These are phyloP conservation scores for Coptodon bakossiorum DNA, from an alignment of 2,113 vertebrate genomes.

Conservation along the genomic window DNA sequence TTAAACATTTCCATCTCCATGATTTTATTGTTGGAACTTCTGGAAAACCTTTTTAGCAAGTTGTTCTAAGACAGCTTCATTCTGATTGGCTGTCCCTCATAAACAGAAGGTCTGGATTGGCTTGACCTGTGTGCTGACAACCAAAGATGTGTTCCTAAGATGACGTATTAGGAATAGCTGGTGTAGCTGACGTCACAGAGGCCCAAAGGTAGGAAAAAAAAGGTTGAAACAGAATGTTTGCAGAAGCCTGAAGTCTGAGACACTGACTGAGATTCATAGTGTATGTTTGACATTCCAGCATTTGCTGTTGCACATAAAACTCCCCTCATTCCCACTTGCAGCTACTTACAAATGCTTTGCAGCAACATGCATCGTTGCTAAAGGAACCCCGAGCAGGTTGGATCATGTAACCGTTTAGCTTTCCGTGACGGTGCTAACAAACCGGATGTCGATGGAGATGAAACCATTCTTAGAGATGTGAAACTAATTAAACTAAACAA, in stretches of 20 bases:
- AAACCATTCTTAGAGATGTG: background rate
- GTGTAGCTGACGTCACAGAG: background rate
- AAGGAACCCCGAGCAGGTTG: background rate
- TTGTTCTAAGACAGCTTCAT: background rate
- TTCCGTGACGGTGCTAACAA: background rate
- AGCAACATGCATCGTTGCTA: background rate
- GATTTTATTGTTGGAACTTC: background rate
- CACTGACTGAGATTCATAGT: background rate
- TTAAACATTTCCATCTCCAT: background rate
- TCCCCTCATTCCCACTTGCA: background rate
- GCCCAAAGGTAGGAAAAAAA: background rate
- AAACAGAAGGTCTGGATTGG: background rate
- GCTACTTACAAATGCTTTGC: background rate
- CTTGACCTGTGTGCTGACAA: background rate
- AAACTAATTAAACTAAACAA: background rate
- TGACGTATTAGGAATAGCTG: background rate
- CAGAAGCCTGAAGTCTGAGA: background rate
- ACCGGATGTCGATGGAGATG: background rate
- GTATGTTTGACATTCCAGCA: background rate
- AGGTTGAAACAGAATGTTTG: background rate
- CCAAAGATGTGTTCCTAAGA: background rate
- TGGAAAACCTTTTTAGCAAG: background rate
- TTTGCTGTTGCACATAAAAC: background rate
- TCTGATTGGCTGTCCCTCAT: background rate
- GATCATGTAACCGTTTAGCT: background rate